Base-by-base conservation (phyloP, 2,888 invertebrate species). In the Dusona sp. region DNA sequence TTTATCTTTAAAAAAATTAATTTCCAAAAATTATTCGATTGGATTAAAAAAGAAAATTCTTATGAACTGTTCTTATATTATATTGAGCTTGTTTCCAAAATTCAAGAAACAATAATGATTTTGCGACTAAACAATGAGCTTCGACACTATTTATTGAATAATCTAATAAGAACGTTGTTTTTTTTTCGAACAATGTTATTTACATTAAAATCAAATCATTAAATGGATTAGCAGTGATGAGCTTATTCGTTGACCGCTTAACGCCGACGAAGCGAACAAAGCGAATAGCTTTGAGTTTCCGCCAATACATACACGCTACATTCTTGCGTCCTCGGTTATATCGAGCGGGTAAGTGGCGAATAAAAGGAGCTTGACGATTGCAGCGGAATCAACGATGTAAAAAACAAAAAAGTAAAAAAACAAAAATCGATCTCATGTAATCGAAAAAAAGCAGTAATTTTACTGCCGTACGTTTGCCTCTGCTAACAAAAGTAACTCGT, bases 311-410 rank as follows among this genome's bases (percentile, higher is more conserved):
- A 74, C 36, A 45, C 51, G 54, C 78, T 2, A 48, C 36, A n/a
- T 25, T 22, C 33, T 45, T 73, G 80, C 78, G 86, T 86, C 86
- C 86, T 86, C 86, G 86, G 73, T 83, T 68, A 74, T 86, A 86
- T 86, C 83, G 84, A 86, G 80, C 86, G 86, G 54, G 67, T 81
- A 81, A 86, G 68, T 80, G 73, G 77, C 54, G 75, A 36, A 75
- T 82, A 75, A 67, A 75, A 51, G 45, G 75, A 82, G 45, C 68
- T 61, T 57, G 25, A 51, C 78, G 45, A 73, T 85, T 78, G 48
- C 77, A 57, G 57, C 19, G 36, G 64, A 73, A 51, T 51, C 73
- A 65, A 73, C 67, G 57, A 78, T 68, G 83, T 38, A 64, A 65
- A 80, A 64, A 70, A 51, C 25, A 33, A 48, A 70, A 79, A 48